Percentiles rank a stretch among this genome's conserved stretches.
These are phyloP conservation scores for Eulithis prunata DNA, from an alignment of 2,888 invertebrate genomes.

Conservation along the genomic window DNA sequence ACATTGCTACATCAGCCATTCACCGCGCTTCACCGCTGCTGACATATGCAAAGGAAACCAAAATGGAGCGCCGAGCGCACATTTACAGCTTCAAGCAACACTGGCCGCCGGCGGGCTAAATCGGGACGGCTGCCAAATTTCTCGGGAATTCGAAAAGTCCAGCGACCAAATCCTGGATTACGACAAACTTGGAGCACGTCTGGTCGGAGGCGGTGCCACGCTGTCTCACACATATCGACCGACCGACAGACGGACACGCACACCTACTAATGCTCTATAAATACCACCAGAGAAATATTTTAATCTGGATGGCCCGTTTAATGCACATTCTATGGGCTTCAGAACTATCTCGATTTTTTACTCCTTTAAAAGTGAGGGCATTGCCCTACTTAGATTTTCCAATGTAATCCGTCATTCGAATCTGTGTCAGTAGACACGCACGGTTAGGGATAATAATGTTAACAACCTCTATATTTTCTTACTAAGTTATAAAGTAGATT, in stretches of 20 bases:
- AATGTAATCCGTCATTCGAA: slow-evolving; percentile 58
- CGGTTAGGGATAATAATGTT: slow-evolving; percentile 61
- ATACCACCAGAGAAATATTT: slow-evolving; percentile 81
- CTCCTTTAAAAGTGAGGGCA: slow-evolving; percentile 60
- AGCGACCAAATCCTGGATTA: slow-evolving; percentile 74
- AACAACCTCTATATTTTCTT: slow-evolving; percentile 55
- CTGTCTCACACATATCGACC: slow-evolving; percentile 79
- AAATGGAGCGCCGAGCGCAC: slow-evolving; percentile 29
- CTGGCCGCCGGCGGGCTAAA: slow-evolving; percentile 28
- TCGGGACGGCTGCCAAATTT: slow-evolving; percentile 42
- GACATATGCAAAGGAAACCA: slow-evolving; percentile 26
- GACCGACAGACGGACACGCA: slow-evolving; percentile 74
- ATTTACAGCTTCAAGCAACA: slow-evolving; percentile 28
- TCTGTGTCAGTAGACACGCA: slow-evolving; percentile 64
- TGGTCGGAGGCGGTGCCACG: slow-evolving; percentile 80
- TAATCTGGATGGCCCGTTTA: slow-evolving; percentile 81
- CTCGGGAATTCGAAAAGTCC: slow-evolving; percentile 55
- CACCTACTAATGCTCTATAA: slow-evolving; percentile 80
- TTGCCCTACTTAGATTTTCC: slow-evolving; percentile 63
- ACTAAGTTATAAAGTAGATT: slow-evolving; percentile 50
- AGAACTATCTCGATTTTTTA: slow-evolving; percentile 64
- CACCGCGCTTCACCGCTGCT: slow-evolving; percentile 24
- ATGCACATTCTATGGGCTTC: slow-evolving; percentile 76
- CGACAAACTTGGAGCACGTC: slow-evolving; percentile 70
- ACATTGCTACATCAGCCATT: slow-evolving; percentile 32